phyloP scores from a whole-genome alignment of 2,113 vertebrate genomes.

The Cottus gobio region DNA sequence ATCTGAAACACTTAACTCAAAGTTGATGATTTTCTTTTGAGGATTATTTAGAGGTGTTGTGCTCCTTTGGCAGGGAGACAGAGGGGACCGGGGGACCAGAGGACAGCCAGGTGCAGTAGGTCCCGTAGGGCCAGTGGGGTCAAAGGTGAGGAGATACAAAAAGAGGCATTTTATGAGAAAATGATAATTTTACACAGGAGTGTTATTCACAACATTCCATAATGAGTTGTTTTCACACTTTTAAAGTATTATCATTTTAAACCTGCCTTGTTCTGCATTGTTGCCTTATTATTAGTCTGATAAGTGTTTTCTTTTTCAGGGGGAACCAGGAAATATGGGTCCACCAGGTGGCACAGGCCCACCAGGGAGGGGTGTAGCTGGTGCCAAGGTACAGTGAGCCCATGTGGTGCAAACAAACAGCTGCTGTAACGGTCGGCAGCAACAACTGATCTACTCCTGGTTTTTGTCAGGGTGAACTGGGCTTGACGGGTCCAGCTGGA shows the following conservation, averaged over 20 bases:
- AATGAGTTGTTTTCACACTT: neutral
- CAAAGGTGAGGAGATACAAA: slow-evolving; percentile 67
- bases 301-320: slow-evolving; percentile 60
- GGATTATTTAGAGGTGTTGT: neutral
- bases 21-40: neutral
- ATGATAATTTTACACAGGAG: neutral
- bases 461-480: slow-evolving; percentile 85
- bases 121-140: slow-evolving; percentile 72
- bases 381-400: slow-evolving; percentile 71
- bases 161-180: neutral
- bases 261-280: neutral
- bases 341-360: slow-evolving; percentile 67
- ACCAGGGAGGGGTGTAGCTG: slow-evolving; percentile 73
- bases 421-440: neutral
- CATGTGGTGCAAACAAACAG: too few relatives aligned
- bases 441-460: neutral
- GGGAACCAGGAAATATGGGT: slow-evolving; percentile 77
- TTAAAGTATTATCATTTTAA: neutral
- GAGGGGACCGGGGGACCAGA: slow-evolving; percentile 78
- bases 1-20: neutral
- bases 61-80: slow-evolving; percentile 74
- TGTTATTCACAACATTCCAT: neutral
- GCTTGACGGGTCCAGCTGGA: slow-evolving; percentile 83
- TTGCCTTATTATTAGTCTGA: neutral
- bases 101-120: slow-evolving; percentile 75